Evolutionary conservation across 2,888 invertebrate genomes (phyloP).

Genomic region (Pharmacophagus antenor): DNA sequence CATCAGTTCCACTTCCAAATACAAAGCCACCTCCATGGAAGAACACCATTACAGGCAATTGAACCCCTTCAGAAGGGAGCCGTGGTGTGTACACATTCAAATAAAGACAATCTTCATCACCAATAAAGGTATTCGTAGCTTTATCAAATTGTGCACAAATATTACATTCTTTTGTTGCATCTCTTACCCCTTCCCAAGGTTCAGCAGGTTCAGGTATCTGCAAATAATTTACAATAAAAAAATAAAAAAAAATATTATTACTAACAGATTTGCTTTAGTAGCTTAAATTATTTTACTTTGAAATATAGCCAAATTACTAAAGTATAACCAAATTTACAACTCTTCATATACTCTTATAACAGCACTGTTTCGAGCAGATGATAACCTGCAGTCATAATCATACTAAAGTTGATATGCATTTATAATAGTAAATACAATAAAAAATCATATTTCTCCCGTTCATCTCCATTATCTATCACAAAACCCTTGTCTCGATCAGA

Average conservation of each 20-base stretch:
- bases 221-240: background rate
- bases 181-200: constrained; percentile 82
- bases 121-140: constrained; percentile 71
- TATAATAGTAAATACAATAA: too few relatives aligned
- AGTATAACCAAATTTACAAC: too few relatives aligned
- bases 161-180: constrained; percentile 83
- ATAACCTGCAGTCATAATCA: too few relatives aligned
- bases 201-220: constrained; percentile 65
- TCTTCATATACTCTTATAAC: too few relatives aligned
- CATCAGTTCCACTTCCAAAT: constrained; percentile 67
- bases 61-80: constrained; percentile 44
- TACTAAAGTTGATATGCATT: too few relatives aligned
- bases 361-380: too few relatives aligned
- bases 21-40: constrained; percentile 74
- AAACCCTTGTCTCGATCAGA: too few relatives aligned
- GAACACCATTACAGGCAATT: constrained; percentile 69
- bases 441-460: too few relatives aligned
- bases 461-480: too few relatives aligned
- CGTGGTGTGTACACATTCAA: constrained; percentile 85
- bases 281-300: too few relatives aligned
- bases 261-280: too few relatives aligned
- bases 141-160: constrained; percentile 83
- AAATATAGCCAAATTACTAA: too few relatives aligned
- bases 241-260: background rate
- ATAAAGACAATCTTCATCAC: constrained; percentile 84